These are phyloP conservation scores for Autographa gamma DNA, from an alignment of 2,888 invertebrate genomes.

Conservation along the genomic window DNA sequence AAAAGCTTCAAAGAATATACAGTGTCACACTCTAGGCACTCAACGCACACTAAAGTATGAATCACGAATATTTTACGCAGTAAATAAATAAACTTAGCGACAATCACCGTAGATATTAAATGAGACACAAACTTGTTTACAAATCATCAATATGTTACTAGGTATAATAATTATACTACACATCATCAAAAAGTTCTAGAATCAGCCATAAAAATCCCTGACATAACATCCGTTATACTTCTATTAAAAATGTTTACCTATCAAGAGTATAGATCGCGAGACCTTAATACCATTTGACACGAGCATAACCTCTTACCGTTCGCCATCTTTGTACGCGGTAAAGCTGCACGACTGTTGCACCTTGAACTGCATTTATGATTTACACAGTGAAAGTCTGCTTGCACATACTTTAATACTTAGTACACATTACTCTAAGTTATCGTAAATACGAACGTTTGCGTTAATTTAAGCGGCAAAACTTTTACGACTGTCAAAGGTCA, in stretches of 20 bases:
- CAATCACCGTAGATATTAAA: too few species aligned
- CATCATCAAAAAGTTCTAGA: neutral
- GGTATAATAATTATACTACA: neutral
- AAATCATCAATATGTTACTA: neutral
- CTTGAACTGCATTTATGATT: slow-evolving; percentile 62
- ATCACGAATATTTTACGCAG: too few species aligned
- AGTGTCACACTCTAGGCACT: neutral
- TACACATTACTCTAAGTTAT: slow-evolving; percentile 9
- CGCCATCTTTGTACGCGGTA: slow-evolving; percentile 48
- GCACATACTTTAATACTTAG: slow-evolving; percentile 14
- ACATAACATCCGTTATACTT: neutral
- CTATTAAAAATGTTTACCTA: neutral
- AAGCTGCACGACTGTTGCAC: slow-evolving; percentile 54
- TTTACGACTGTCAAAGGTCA: neutral
- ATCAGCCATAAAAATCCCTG: neutral
- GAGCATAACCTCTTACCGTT: slow-evolving; percentile 47
- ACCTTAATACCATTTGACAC: slow-evolving; percentile 51
- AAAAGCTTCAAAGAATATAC: neutral
- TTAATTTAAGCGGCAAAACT: neutral
- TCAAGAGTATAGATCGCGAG: slow-evolving; percentile 6
- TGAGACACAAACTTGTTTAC: too few species aligned
- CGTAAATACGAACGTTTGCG: slow-evolving; percentile 3
- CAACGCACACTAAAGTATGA: too few species aligned
- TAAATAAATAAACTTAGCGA: too few species aligned
- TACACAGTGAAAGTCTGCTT: slow-evolving; percentile 59